Percentiles rank a stretch among this genome's conserved stretches.
Conservation (phyloP, 2,888 invertebrate genomes). For the Deroplatys truncata region DNA sequence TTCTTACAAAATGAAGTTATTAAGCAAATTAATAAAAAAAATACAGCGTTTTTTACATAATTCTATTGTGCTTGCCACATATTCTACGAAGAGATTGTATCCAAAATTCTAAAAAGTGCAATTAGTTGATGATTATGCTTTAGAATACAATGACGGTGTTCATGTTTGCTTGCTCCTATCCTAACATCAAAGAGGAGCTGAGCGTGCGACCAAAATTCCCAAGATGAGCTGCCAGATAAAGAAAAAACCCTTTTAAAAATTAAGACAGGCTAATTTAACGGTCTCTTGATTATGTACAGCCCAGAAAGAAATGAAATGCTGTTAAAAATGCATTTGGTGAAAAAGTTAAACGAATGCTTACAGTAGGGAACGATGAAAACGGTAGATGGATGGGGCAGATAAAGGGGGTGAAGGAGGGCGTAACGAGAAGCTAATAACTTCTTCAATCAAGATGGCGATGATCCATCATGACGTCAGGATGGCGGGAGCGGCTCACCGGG, state of each 20-base stretch:
- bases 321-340: not conserved
- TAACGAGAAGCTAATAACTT: slow-evolving; percentile 19
- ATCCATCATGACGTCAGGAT: slow-evolving; percentile 16
- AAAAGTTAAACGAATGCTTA: not conserved
- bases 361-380: not conserved
- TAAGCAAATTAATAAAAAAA: too few relatives aligned
- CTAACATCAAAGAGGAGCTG: not conserved
- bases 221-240: not conserved
- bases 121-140: not conserved
- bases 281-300: not conserved
- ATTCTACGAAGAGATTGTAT: not conserved
- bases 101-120: not conserved
- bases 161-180: not conserved
- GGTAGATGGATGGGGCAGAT: not conserved
- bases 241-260: not conserved
- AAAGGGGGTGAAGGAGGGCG: not conserved
- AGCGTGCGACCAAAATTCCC: not conserved
- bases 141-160: not conserved
- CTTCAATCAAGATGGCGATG: slow-evolving; percentile 17
- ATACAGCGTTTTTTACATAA: not conserved
- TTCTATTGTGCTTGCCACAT: not conserved
- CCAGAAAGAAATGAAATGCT: not conserved
- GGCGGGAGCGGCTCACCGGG: slow-evolving; percentile 5
- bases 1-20: too few relatives aligned
- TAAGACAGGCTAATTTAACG: not conserved